Base-by-base conservation (phyloP, 2,113 vertebrate species). In the Oncorhynchus tshawytscha region DNA sequence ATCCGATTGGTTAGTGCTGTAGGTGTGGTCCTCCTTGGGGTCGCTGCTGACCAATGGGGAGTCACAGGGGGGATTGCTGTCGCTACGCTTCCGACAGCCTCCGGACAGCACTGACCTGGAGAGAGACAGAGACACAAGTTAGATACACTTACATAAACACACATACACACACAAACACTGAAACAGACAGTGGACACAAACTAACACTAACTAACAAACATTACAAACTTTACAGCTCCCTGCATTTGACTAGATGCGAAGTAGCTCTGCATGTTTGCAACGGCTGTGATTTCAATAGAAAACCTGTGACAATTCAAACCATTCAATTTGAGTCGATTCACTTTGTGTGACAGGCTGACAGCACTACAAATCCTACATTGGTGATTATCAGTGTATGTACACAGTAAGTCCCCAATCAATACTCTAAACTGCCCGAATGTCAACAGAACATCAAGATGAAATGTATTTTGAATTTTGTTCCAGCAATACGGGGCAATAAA, bases 21-120 rank as follows among this genome's bases (percentile, higher is more conserved):
- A 97, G 91, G 95, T 97, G 92, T 97, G 96, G 75, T 97, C 96
- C 81, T 96, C 96, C 89, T 96, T 95, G 65, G 95, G 94, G 91
- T 96, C 96, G 13, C 94, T 94, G 3, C 94, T 95, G 72, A 95
- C 95, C 78, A 96, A 90, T 0, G 94, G 94, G 67, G 95, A 95
- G 90, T 93, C 95, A 3, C 94, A 93, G 1, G 95, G 93, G 0
- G 93, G 95, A 54, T 96, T 11, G 9, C 39, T 45, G 9, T 3
- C 94, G 0, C 93, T 95, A 79, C 92, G 91, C 86, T 94, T 90
- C 75, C 95, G 91, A 90, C 94, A 95, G 82, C 92, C 89, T n/a
- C 51, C 16, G 15, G 89, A 78, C 73, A 96, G 88, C 72, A 95
- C 94, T 5, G 95, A 95, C 92, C 95, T 96, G 85, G 1, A 34